phyloP scores from a whole-genome alignment of 2,888 invertebrate genomes.

The Drosophila multiciliata region DNA sequence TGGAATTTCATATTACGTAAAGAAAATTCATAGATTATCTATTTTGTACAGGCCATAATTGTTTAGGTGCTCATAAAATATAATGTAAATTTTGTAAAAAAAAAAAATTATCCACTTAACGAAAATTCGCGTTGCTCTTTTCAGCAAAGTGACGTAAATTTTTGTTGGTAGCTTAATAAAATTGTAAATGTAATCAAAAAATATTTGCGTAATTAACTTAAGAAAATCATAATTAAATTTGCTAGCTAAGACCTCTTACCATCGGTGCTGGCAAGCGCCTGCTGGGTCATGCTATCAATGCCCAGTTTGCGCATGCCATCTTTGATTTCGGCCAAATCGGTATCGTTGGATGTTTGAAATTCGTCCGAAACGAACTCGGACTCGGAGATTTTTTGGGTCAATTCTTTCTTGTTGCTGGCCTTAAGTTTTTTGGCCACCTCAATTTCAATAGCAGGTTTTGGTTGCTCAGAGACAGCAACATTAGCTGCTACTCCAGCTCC shows the following conservation, averaged over 20 bases:
- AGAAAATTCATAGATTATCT: neutral
- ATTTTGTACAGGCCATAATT: neutral
- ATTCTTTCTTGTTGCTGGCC: slow-evolving; percentile 20
- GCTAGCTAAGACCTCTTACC: slow-evolving; percentile 81
- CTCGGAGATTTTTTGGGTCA: slow-evolving; percentile 80
- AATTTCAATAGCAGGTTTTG: slow-evolving; percentile 46
- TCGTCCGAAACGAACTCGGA: slow-evolving; percentile 92
- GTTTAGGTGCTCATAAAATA: neutral
- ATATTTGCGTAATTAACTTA: slow-evolving; percentile 31
- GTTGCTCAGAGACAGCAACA: slow-evolving; percentile 62
- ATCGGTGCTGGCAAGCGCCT: slow-evolving; percentile 85
- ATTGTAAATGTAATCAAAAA: slow-evolving; percentile 15
- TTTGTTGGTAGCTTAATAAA: slow-evolving; percentile 4
- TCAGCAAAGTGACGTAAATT: neutral
- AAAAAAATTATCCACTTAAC: neutral
- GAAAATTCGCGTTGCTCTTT: neutral
- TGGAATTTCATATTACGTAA: neutral
- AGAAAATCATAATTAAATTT: slow-evolving; percentile 38
- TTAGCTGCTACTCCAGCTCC: slow-evolving; percentile 9
- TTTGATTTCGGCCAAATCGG: slow-evolving; percentile 90
- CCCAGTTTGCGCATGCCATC: slow-evolving; percentile 91
- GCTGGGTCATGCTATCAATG: slow-evolving; percentile 86
- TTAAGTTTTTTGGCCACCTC: slow-evolving; percentile 23
- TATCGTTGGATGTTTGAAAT: slow-evolving; percentile 86
- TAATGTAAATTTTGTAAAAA: neutral